Evolutionary conservation across 2,113 vertebrate species (phyloP), one percentile per base, ranked within the genome.

Genomic region (Eptesicus fuscus): DNA sequence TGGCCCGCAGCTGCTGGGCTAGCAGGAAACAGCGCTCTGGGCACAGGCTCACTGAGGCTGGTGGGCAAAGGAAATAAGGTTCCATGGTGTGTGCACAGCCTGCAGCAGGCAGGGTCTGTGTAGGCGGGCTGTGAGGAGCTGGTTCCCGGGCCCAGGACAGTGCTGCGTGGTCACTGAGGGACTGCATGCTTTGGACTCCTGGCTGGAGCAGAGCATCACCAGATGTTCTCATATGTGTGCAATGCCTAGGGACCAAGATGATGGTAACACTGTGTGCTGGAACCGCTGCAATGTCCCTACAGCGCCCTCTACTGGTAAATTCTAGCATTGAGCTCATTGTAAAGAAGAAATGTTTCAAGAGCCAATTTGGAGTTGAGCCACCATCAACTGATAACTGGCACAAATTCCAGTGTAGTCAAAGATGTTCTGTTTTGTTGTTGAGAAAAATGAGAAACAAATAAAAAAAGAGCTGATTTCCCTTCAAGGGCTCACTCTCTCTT

Each of bases 221-320:
- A 88, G 51, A 47, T 92, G 25, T 22, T 25, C 51, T 78, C 10
- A 3, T 25, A 18, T 7, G 63, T 37, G 0, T 3, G n/a, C 35
- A 71, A 9, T 4, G 2, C 59, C 18, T 4, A 67, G 28, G 37
- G 49, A 85, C 73, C 20, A 4, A 67, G 70, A 83, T 23, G 14
- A 93, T 22, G 56, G 61, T 83, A 79, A 37, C 25, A 2, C 10
- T 9, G 9, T 20, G 1, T n/a, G 0, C 44, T 32, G 44, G 49
- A 76, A 51, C 49, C 47, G 17, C 32, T 84, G 94, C 76, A 1
- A 2, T 88, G 95, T 96, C 95, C 92, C 76, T 82, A 47, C 71
- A 73, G 51, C 11, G 22, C 96, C 97, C 96, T 96, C 97, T 97
- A 82, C 94, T 92, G 96, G 35, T 80, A 18, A 87, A 44, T 71